These are phyloP conservation scores for Saccopteryx leptura DNA, from an alignment of 2,113 vertebrate species.

Conservation along the genomic window DNA sequence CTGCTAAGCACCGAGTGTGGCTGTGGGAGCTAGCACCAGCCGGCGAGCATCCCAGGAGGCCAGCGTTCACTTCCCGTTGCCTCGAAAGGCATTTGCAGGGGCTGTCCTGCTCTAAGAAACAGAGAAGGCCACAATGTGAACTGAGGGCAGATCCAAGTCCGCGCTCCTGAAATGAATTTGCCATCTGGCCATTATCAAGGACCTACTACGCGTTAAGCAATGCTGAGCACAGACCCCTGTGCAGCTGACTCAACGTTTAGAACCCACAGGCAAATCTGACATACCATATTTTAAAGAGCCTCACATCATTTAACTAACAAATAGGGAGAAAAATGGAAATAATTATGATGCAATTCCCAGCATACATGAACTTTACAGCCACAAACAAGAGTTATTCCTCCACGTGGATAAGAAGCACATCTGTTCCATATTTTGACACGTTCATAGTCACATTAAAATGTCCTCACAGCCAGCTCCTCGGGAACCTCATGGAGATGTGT, in stretches of 20 bases:
- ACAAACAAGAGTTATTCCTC: constrained; percentile 26
- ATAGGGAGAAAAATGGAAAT: constrained; percentile 23
- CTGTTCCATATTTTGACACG: constrained; percentile 54
- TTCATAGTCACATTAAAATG: constrained; percentile 12
- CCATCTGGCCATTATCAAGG: background rate
- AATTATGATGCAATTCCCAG: constrained; percentile 44
- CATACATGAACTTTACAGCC: constrained; percentile 44
- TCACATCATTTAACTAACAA: constrained; percentile 32
- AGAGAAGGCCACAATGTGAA: background rate
- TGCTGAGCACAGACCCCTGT: background rate
- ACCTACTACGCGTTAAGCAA: constrained; percentile 16
- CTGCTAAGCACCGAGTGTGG: background rate
- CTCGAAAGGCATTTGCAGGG: background rate
- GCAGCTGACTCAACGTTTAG: background rate
- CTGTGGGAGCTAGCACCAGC: background rate
- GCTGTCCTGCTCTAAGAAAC: background rate
- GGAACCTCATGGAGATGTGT: background rate
- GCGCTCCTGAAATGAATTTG: background rate
- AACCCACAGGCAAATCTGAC: constrained; percentile 2
- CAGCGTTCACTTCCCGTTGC: background rate
- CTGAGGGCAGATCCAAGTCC: background rate
- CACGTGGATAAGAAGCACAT: constrained; percentile 46
- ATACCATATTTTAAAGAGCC: constrained; percentile 42
- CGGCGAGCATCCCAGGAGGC: background rate
- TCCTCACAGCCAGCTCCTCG: background rate